Evolutionary conservation across 2,888 invertebrate species (phyloP), one percentile per base, ranked within the genome.

Genomic region (Drosophila maculinotata): DNA sequence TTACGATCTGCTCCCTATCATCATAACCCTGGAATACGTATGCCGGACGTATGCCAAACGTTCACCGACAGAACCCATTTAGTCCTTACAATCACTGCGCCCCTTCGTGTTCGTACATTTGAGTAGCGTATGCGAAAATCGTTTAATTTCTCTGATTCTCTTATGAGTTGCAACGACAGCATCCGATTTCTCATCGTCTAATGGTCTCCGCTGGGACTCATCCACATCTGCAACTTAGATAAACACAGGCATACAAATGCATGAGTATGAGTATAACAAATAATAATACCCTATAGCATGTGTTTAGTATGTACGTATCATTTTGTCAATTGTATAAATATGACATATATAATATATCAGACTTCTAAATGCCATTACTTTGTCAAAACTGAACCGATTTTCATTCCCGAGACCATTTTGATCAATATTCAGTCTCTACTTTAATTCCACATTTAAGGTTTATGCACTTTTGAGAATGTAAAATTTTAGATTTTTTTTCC

Each of bases 111-210:
- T 2, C 2, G 20, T 4, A 20, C 20, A 20, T 20, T 3, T 20
- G n/a, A 42, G 35, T 25, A 54, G 45, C 35, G 62, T 59, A 49
- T 70, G 48, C 42, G 54, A 62, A 66, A 56, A 62, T 74, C 75
- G 70, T 63, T 66, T 52, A 38, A 54, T 39, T 59, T 36, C 35
- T 38, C 26, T 36, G 23, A 10, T 14, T 44, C 23, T 30, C 8
- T 12, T 1, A 35, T 15, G 31, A 66, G 51, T 10, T 49, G 26
- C 17, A 51, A 38, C 25, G 23, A 57, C 14, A 25, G 31, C 41
- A 36, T 26, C 71, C 39, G 60, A 73, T 60, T 69, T 45, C 44
- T 14, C 36, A 65, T 30, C 14, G 28, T 10, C 5, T 15, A 44
- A 63, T 52, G 36, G 12, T 17, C 28, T 54, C 54, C 68, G 17